Evolutionary conservation across 2,888 invertebrate species (phyloP).

Genomic region (Tipula confusa): DNA sequence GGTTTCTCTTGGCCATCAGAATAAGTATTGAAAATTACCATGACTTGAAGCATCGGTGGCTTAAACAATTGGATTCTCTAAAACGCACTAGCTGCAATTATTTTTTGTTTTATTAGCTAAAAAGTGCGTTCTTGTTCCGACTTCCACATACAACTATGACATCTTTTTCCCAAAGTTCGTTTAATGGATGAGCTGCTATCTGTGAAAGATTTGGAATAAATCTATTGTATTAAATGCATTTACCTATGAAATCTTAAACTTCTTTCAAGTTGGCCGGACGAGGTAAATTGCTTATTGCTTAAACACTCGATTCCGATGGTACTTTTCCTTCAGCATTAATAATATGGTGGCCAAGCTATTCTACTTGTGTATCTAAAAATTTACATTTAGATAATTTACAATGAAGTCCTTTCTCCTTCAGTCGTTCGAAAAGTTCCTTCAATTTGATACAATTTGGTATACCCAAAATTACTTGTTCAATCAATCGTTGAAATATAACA

Average conservation of each 20-base stretch:
- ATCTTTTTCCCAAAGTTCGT: constrained; percentile 35
- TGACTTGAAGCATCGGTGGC: constrained; percentile 50
- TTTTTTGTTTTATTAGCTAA: no score
- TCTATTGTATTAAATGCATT: neutral
- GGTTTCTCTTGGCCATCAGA: no score
- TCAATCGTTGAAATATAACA: constrained; percentile 36
- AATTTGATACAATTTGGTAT: no score
- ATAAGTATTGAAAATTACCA: constrained; percentile 34
- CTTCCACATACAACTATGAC: no score
- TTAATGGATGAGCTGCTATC: constrained; percentile 37
- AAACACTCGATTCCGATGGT: neutral
- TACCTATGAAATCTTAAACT: constrained; percentile 3
- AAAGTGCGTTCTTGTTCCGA: no score
- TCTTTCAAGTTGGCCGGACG: no score
- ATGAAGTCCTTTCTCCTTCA: constrained; percentile 35
- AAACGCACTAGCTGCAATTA: constrained; percentile 47
- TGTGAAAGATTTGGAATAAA: no score
- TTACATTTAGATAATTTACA: constrained; percentile 38
- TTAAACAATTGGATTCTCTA: no score
- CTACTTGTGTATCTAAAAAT: constrained; percentile 38
- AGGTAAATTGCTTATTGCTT: neutral
- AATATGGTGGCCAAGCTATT: constrained; percentile 32
- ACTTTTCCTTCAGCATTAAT: neutral
- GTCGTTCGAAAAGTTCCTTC: constrained; percentile 30
- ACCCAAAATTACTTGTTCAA: no score